Percentiles rank a stretch among this genome's conserved stretches.
These are phyloP conservation scores for Vidua chalybeata DNA, from an alignment of 2,113 vertebrate species.

Conservation along the genomic window DNA sequence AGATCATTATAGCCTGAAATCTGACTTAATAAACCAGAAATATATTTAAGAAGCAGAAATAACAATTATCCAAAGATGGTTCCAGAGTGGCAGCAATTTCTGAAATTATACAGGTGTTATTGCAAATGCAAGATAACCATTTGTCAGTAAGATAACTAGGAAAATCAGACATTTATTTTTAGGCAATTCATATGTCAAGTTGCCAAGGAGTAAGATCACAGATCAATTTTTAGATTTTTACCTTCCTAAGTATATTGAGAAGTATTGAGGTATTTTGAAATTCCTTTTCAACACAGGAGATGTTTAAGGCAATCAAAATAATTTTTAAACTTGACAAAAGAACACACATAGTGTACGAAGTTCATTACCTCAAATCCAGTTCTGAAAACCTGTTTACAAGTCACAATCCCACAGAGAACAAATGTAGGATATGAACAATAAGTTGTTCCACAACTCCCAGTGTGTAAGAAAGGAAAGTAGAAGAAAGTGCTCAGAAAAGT, in stretches of 20 bases:
- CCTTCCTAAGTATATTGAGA: neutral
- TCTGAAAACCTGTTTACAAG: constrained; percentile 10
- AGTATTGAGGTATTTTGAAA: neutral
- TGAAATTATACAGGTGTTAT: neutral
- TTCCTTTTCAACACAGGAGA: neutral
- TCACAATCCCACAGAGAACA: neutral
- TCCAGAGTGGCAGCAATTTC: neutral
- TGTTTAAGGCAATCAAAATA: neutral
- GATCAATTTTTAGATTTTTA: neutral
- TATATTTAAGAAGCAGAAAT: neutral
- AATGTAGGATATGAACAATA: neutral
- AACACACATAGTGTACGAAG: neutral
- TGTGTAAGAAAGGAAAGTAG: neutral
- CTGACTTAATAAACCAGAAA: neutral
- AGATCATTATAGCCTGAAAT: neutral
- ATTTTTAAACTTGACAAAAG: neutral
- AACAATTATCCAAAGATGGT: neutral
- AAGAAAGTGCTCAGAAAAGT: neutral
- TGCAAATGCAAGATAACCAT: neutral
- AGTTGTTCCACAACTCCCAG: neutral
- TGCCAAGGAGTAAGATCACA: neutral
- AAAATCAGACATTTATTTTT: neutral
- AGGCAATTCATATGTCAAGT: neutral
- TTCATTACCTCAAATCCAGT: neutral
- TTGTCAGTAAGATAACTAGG: neutral